Conservation (phyloP, 2,888 invertebrate species). For the Torymus tubicola region DNA sequence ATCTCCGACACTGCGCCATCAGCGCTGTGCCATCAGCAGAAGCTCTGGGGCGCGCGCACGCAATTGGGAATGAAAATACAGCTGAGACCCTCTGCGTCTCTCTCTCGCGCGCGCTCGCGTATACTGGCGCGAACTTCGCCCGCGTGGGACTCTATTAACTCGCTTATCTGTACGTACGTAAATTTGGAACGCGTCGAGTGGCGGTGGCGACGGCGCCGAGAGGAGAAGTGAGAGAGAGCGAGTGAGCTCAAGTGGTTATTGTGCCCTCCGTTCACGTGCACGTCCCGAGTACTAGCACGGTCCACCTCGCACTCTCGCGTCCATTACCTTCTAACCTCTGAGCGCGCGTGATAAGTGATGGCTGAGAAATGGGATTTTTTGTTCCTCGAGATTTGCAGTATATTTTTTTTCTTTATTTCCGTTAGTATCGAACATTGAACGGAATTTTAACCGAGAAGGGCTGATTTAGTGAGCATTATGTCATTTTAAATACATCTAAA, state of each 20-base stretch:
- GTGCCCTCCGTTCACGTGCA: slow-evolving; percentile 23
- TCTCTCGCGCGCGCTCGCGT: not conserved
- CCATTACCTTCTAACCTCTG: not conserved
- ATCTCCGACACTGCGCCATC: not conserved
- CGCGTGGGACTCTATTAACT: slow-evolving; percentile 45
- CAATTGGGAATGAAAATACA: slow-evolving; percentile 26
- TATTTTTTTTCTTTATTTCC: no score
- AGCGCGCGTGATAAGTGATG: not conserved
- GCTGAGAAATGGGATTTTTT: not conserved
- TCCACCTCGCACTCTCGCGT: not conserved
- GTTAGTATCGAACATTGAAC: no score
- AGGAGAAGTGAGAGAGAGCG: not conserved
- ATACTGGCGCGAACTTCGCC: no score
- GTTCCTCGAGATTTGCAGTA: not conserved
- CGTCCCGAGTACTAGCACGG: not conserved
- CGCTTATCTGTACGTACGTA: slow-evolving; percentile 49
- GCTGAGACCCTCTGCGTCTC: not conserved
- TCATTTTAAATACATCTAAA: no score
- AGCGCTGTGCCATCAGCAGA: not conserved
- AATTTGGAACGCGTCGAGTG: slow-evolving; percentile 51
- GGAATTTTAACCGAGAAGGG: no score
- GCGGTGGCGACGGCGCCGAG: not conserved
- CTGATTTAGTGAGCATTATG: no score
- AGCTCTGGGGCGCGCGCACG: slow-evolving; percentile 3
- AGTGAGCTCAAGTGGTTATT: slow-evolving; percentile 34